Conservation (phyloP, 2,113 vertebrate genomes). For the Calyptomena viridis region DNA sequence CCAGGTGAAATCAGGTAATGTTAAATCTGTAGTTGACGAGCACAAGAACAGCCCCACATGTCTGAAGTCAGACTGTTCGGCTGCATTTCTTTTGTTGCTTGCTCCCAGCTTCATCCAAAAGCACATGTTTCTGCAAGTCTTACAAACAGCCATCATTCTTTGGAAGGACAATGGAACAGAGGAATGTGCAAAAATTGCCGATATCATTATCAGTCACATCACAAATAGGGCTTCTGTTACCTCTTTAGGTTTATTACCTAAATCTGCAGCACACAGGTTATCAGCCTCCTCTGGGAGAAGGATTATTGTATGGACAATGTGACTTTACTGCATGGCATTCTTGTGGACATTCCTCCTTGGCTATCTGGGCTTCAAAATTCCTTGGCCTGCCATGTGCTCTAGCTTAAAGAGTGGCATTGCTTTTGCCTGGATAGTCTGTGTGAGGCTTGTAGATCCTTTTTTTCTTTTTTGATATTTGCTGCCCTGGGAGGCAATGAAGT, state of each 20-base stretch:
- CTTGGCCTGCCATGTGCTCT: not conserved
- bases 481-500: not conserved
- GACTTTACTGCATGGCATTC: not conserved
- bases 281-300: not conserved
- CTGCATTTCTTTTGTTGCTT: not conserved
- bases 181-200: not conserved
- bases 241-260: not conserved
- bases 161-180: not conserved
- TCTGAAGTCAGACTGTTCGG: not conserved
- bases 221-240: not conserved
- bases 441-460: not conserved
- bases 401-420: not conserved
- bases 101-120: not conserved
- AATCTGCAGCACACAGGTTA: not conserved
- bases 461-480: too few relatives aligned
- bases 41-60: not conserved
- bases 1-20: not conserved
- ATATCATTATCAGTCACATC: not conserved
- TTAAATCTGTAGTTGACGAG: not conserved
- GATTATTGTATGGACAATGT: not conserved
- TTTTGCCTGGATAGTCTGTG: not conserved
- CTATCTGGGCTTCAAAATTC: not conserved
- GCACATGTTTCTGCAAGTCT: not conserved
- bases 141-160: not conserved
- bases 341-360: not conserved